Evolutionary conservation across 1,140 invertebrate genomes (phyloP).

Genomic region (Carcinoscorpius rotundicauda): DNA sequence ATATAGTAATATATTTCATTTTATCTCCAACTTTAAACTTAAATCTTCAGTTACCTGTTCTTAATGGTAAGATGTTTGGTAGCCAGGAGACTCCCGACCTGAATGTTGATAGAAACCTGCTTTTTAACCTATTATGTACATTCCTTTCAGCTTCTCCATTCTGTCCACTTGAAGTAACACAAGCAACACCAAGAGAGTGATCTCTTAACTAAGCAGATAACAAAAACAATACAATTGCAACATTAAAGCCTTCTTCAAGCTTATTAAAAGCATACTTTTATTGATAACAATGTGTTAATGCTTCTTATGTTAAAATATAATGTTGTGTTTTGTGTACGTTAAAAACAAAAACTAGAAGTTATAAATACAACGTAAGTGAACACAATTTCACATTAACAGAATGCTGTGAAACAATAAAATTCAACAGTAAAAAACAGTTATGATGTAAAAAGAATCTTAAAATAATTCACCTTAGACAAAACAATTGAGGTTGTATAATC

Average conservation of each 20-base stretch:
- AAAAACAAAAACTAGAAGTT: background rate
- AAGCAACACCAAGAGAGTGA: slow-evolving; percentile 4
- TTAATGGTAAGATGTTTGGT: slow-evolving; percentile 8
- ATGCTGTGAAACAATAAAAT: background rate
- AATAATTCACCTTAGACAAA: background rate
- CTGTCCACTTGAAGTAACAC: slow-evolving; percentile 4
- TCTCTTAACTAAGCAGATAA: slow-evolving; percentile 4
- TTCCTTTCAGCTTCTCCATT: slow-evolving; percentile 19
- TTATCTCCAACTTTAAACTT: no score
- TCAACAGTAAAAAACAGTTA: background rate
- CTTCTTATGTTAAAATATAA: background rate
- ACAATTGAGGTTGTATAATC: background rate
- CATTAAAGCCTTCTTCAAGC: no score
- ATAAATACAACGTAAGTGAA: no score
- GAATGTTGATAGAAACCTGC: slow-evolving; percentile 28
- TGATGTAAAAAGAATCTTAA: background rate
- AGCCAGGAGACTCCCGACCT: slow-evolving; percentile 23
- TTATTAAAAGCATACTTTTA: no score
- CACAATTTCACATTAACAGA: background rate
- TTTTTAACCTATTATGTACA: slow-evolving; percentile 26
- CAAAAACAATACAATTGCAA: background rate
- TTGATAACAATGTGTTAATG: background rate
- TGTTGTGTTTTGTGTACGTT: background rate
- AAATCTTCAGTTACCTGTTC: slow-evolving; percentile 9
- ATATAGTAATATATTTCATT: no score